These are phyloP conservation scores for Microhierax caerulescens DNA, from an alignment of 2,797 vertebrate species.

Conservation along the genomic window DNA sequence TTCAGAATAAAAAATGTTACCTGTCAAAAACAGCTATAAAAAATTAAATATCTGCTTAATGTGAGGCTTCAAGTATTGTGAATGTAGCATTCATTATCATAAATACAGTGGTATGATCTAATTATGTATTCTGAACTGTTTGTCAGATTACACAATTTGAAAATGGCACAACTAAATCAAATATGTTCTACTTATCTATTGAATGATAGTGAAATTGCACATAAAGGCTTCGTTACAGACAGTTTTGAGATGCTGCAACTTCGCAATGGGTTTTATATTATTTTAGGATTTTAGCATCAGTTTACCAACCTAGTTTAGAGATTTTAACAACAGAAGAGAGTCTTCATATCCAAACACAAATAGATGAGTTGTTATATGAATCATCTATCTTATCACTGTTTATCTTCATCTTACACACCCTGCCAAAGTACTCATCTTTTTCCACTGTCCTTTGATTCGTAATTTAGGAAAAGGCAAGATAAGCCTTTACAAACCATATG, in stretches of 20 bases:
- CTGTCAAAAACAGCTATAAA: slow-evolving; percentile 60
- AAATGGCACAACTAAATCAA: slow-evolving; percentile 63
- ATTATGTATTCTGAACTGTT: slow-evolving; percentile 53
- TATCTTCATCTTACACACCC: not conserved
- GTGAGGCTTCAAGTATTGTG: slow-evolving; percentile 21
- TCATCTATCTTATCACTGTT: not conserved
- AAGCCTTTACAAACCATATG: not conserved
- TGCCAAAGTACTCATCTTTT: not conserved
- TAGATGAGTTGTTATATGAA: not conserved
- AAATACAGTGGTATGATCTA: slow-evolving; percentile 54
- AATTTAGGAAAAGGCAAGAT: not conserved
- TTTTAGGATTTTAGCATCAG: not conserved
- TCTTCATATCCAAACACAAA: not conserved
- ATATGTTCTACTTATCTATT: slow-evolving; percentile 41
- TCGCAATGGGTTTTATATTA: not conserved
- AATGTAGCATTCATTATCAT: slow-evolving; percentile 57
- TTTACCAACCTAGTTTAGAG: not conserved
- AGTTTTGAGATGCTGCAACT: not conserved
- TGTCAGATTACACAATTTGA: slow-evolving; percentile 64
- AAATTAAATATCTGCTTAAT: slow-evolving; percentile 59
- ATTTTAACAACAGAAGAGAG: not conserved
- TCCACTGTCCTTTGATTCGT: not conserved
- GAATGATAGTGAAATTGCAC: slow-evolving; percentile 44
- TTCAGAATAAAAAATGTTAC: slow-evolving; percentile 47
- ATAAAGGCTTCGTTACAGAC: slow-evolving; percentile 16